Percentiles rank a stretch among this genome's conserved stretches.
Conservation (phyloP, 2,113 vertebrate genomes). For the Bettongia penicillata region DNA sequence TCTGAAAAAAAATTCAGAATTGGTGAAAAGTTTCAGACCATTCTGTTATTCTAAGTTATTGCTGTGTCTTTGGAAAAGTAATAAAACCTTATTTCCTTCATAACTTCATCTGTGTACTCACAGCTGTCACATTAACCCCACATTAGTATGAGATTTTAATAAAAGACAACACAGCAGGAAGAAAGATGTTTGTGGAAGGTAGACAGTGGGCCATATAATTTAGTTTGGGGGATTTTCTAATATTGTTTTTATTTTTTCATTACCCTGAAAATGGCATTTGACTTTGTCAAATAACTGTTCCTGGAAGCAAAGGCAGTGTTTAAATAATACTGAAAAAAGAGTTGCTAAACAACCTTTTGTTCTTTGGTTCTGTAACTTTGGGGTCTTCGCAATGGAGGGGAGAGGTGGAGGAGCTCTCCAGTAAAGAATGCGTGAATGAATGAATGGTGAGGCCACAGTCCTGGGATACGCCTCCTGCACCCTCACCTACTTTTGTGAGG, state of each 20-base stretch:
- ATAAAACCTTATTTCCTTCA: constrained; percentile 88
- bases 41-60: constrained; percentile 82
- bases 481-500: background rate
- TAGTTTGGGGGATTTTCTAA: constrained; percentile 79
- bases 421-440: background rate
- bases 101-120: constrained; percentile 84
- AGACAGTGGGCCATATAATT: constrained; percentile 80
- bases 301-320: constrained; percentile 19
- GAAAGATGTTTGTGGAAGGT: constrained; percentile 80
- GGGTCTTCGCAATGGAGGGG: background rate
- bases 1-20: constrained; percentile 34
- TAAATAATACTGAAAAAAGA: constrained; percentile 43
- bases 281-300: constrained; percentile 72
- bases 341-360: background rate
- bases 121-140: constrained; percentile 86
- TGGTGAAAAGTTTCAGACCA: constrained; percentile 76
- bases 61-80: constrained; percentile 85
- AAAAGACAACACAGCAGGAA: constrained; percentile 81
- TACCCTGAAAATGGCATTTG: constrained; percentile 76
- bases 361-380: background rate
- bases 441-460: background rate
- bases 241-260: constrained; percentile 79
- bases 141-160: constrained; percentile 88
- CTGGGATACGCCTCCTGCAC: background rate
- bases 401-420: background rate